Evolutionary conservation across 1,140 invertebrate species (phyloP).

Genomic region (Colletes gigas): DNA sequence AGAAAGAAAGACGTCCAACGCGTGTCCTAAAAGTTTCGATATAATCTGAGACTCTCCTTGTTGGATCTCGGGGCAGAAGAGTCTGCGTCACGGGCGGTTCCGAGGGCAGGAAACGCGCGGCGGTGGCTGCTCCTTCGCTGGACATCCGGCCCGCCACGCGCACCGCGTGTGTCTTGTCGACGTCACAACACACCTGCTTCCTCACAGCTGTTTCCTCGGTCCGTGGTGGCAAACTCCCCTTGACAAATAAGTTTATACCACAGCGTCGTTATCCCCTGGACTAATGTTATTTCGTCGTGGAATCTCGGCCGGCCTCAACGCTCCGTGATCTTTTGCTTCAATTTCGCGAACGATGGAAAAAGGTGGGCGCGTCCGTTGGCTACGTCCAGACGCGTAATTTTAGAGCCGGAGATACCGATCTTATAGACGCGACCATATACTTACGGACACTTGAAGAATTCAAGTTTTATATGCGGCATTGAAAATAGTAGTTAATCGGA

Average conservation of each 20-base stretch:
- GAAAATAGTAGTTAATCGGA: too few species aligned
- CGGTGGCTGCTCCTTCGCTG: conserved; percentile 51
- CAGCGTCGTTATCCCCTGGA: neutral
- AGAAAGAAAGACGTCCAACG: too few species aligned
- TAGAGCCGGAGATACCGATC: too few species aligned
- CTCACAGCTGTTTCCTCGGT: conserved; percentile 73
- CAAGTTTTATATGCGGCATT: too few species aligned
- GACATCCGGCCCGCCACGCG: conserved; percentile 73
- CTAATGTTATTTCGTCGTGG: neutral
- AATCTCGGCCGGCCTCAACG: neutral
- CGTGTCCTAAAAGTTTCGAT: too few species aligned
- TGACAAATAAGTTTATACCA: conserved; percentile 44
- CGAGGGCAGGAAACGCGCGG: conserved; percentile 29
- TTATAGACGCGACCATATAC: too few species aligned
- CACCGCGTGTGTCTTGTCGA: conserved; percentile 73
- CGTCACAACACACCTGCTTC: conserved; percentile 75
- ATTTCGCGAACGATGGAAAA: too few species aligned
- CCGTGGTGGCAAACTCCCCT: conserved; percentile 55
- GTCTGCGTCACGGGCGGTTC: neutral
- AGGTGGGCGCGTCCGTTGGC: too few species aligned
- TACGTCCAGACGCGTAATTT: too few species aligned
- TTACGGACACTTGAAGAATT: too few species aligned
- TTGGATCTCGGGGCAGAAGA: neutral
- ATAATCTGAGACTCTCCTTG: too few species aligned
- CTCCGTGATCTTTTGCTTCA: neutral